Base-by-base conservation (phyloP, 1,140 invertebrate genomes). In the Macrotrachela quadricornifera region DNA sequence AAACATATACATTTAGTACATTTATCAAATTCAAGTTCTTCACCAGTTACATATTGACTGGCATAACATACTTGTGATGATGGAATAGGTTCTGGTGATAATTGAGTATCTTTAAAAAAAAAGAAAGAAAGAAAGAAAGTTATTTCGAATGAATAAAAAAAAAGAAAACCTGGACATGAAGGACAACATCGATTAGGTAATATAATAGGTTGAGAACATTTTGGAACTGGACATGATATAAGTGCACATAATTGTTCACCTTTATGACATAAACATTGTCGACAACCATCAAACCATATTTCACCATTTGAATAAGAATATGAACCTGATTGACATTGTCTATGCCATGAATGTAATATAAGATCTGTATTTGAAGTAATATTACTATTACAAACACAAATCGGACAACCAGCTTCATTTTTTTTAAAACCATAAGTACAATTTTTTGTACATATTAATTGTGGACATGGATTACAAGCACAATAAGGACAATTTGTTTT, bases 1-100 rank as follows among this genome's bases (percentile, higher is more conserved):
- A 73, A 72, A 57, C 74, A 76, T 10, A 74, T 65, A 60, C 75
- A 76, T 14, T 64, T 59, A 4, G 73, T 68, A 57, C 74, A 75
- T 9, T 62, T 54, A 44, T 67, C 66, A 56, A 74, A 54, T 15
- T 59, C 57, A 72, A 72, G 74, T 0, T 61, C 66, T 59, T 75
- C 72, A 6, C 72, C 72, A 57, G 74, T 72, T 14, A 66, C 60
- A 53, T 67, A 64, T 38, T 69, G 58, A 16, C 58, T 55, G 17
- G 71, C 73, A 49, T 65, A 63, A 14, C 60, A 53, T 3, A 64
- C 62, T 44, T 63, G 60, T 57, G 70, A 72, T 10, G 44, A 36
- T 40, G 18, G 18, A 10, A 14, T 37, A 4, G n/a, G n/a, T 8
- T 12, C 21, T 18, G 43, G 55, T 18, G 8, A 36, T 14, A 13